Evolutionary conservation across 2,888 invertebrate genomes (phyloP).

Genomic region (Agrotis puta): DNA sequence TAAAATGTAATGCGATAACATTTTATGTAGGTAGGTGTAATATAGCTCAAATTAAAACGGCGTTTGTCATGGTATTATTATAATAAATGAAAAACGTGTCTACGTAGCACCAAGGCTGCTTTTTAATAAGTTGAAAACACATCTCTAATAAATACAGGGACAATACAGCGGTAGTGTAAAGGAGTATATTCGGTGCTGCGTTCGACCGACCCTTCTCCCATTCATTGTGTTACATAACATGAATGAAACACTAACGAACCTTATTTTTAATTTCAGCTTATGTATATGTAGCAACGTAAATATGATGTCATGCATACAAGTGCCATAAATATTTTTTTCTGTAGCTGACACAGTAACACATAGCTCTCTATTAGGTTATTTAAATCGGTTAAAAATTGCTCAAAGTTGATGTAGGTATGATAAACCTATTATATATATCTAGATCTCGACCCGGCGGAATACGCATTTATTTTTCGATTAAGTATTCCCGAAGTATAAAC

Average conservation of each 20-base stretch:
- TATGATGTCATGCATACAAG: conserved; percentile 44
- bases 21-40: conserved; percentile 48
- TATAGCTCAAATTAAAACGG: conserved; percentile 33
- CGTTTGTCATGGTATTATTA: conserved; percentile 36
- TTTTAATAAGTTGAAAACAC: conserved; percentile 44
- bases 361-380: conserved; percentile 14
- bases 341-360: conserved; percentile 12
- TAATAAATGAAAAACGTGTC: conserved; percentile 38
- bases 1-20: conserved; percentile 51
- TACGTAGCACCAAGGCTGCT: conserved; percentile 15
- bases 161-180: conserved; percentile 48
- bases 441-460: conserved; percentile 12
- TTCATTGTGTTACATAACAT: conserved; percentile 70
- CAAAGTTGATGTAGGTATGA: conserved; percentile 14
- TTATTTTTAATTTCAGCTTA: conserved; percentile 58
- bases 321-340: conserved; percentile 16
- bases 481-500: neutral
- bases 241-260: conserved; percentile 79
- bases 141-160: conserved; percentile 42
- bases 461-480: neutral
- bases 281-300: conserved; percentile 33
- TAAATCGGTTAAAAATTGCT: neutral
- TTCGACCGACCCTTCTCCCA: conserved; percentile 52
- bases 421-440: neutral
- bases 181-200: conserved; percentile 51